Conservation (phyloP, 2,888 invertebrate species). For the Sarcophaga variegata region DNA sequence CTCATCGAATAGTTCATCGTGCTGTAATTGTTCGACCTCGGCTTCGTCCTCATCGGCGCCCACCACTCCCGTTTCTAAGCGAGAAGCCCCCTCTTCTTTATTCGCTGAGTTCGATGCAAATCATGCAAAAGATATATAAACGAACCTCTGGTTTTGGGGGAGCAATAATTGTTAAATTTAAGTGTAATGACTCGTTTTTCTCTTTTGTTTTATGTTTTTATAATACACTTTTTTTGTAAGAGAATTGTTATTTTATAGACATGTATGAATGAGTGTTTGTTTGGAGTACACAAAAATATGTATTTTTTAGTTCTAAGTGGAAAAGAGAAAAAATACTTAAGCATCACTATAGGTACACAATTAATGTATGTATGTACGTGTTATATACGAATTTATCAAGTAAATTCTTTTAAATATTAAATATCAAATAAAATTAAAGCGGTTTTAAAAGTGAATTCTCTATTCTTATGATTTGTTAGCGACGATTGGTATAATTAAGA, state of each 20-base stretch:
- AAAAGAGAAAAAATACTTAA: conserved; percentile 14
- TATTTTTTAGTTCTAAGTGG: conserved; percentile 30
- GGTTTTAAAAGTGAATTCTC: neutral
- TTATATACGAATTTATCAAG: conserved; percentile 43
- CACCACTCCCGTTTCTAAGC: conserved; percentile 45
- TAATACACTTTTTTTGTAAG: neutral
- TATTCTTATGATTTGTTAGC: no score
- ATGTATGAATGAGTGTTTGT: conserved; percentile 21
- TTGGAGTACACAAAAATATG: conserved; percentile 8
- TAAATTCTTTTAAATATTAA: no score
- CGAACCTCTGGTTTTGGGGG: neutral
- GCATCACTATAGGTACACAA: conserved; percentile 15
- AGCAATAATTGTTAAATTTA: neutral
- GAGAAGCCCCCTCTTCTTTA: conserved; percentile 6
- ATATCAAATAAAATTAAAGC: neutral
- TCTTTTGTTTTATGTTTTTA: conserved; percentile 23
- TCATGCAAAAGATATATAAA: conserved; percentile 20
- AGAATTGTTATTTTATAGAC: conserved; percentile 19
- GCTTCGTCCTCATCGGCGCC: conserved; percentile 56
- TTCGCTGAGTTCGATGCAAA: conserved; percentile 26
- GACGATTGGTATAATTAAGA: no score
- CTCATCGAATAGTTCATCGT: conserved; percentile 52
- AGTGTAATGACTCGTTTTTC: neutral
- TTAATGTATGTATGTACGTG: conserved; percentile 37
- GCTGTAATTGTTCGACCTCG: conserved; percentile 51